A percentile compares a stretch with the other conserved stretches of the same genome.
Evolutionary conservation across 2,888 invertebrate species (phyloP).

Genomic region (Trachelus iudaicus): DNA sequence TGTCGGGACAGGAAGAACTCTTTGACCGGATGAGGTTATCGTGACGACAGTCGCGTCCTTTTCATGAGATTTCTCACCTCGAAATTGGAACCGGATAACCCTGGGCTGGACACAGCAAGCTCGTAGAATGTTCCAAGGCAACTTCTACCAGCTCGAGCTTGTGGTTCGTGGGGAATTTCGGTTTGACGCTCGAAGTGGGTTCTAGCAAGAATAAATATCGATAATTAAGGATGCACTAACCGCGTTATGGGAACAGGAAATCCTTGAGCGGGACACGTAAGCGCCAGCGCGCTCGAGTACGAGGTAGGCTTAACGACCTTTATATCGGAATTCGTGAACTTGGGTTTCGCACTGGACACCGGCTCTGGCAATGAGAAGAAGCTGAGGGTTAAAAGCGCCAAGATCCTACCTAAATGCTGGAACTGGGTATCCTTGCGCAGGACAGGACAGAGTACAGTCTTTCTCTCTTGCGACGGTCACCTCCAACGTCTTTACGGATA

Average conservation of each 20-base stretch:
- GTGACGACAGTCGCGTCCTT: background rate
- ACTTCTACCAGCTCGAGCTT: slow-evolving; percentile 61
- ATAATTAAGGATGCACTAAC: slow-evolving; percentile 42
- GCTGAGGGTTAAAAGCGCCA: slow-evolving; percentile 3
- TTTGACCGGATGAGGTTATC: background rate
- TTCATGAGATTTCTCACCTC: slow-evolving; percentile 41
- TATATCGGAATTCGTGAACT: slow-evolving; percentile 71
- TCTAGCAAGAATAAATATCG: slow-evolving; percentile 39
- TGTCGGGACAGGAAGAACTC: slow-evolving; percentile 10
- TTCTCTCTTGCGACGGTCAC: slow-evolving; percentile 57
- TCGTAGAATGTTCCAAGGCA: slow-evolving; percentile 33
- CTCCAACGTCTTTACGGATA: slow-evolving; percentile 52
- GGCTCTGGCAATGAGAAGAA: slow-evolving; percentile 69
- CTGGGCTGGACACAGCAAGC: slow-evolving; percentile 80
- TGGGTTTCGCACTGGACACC: slow-evolving; percentile 77
- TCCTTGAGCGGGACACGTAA: slow-evolving; percentile 71
- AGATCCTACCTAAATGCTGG: slow-evolving; percentile 69
- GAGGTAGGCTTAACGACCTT: slow-evolving; percentile 58
- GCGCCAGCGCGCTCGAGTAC: slow-evolving; percentile 57
- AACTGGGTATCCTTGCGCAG: slow-evolving; percentile 71
- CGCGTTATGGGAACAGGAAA: slow-evolving; percentile 67
- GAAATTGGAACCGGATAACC: slow-evolving; percentile 69
- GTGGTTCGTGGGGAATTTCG: slow-evolving; percentile 57
- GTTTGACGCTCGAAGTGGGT: slow-evolving; percentile 58
- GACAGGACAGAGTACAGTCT: slow-evolving; percentile 68